Base-by-base conservation (phyloP, 2,888 invertebrate species). In the Physocephala rufipes region DNA sequence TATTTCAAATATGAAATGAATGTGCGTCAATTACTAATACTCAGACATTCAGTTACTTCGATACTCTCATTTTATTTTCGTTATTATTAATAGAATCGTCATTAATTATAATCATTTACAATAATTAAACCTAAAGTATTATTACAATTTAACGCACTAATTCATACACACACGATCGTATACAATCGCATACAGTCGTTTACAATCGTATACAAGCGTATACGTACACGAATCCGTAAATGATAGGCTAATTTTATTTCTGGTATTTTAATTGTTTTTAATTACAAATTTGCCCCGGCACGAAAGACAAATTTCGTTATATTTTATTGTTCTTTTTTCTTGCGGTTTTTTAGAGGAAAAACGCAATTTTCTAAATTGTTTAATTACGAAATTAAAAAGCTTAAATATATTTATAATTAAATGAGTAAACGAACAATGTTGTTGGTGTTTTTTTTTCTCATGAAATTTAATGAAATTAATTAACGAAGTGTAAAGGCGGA, bases 331-430 rank as follows among this genome's bases (percentile, higher is more conserved):
- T 53, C 16, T 26, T 47, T 36, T 36, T n/a, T 64, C 49, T 28
- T 64, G 13, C n/a, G 13, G 47, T 12, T 51, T 47, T 24, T 16
- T 64, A 36, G 26, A 53, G 21, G 36, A 55, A 30, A 63, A 67
- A 62, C 62, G 71, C 67, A 47, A 71, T 47, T 49, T 66, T 9
- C 58, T 67, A 30, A 71, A 71, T 71, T 71, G 67, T 67, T 71
- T 67, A 71, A 71, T 71, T 71, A 63, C 67, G 36, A 62, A 71
- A 71, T 71, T 71, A 71, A 71, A 67, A 71, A 36, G 36, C n/a
- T 63, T 61, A 71, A 67, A 71, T 71, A 71, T 49, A 68, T 62
- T 51, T 24, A 51, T 49, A 53, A 65, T 19, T 43, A 66, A 66
- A 66, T 53, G 53, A 53, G 21, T 12, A 49, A n/a, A 49, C 3